A percentile compares a stretch with the other conserved stretches of the same genome.
phyloP scores from a whole-genome alignment of 1,140 invertebrate species.

The Anthonomus grandis region DNA sequence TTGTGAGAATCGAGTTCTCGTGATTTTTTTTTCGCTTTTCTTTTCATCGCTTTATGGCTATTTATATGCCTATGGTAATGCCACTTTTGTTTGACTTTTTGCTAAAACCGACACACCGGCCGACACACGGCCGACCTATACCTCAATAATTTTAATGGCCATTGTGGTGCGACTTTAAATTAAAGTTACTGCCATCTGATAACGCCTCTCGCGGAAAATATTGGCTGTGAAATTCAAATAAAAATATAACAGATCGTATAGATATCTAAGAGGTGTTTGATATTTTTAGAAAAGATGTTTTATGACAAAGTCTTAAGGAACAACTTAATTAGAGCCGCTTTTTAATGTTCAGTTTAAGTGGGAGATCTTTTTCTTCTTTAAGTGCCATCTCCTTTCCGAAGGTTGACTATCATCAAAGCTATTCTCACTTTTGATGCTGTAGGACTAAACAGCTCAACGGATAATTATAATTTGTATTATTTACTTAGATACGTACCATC shows the following conservation, averaged over 20 bases:
- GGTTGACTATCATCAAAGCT: too few relatives aligned
- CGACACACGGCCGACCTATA: conserved; percentile 25
- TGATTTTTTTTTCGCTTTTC: conserved; percentile 38
- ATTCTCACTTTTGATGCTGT: too few relatives aligned
- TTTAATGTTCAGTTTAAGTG: too few relatives aligned
- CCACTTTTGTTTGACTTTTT: conserved; percentile 38
- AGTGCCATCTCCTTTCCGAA: too few relatives aligned
- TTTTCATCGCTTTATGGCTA: conserved; percentile 43
- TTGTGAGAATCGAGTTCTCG: conserved; percentile 41
- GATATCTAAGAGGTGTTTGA: too few relatives aligned
- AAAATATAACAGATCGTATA: conserved; percentile 11
- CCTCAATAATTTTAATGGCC: conserved; percentile 42
- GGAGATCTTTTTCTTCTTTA: too few relatives aligned
- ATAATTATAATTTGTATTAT: too few relatives aligned
- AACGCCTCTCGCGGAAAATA: conserved; percentile 11
- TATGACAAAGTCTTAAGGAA: too few relatives aligned
- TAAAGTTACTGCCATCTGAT: conserved; percentile 23
- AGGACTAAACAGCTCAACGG: too few relatives aligned
- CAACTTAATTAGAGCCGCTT: too few relatives aligned
- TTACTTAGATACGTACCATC: too few relatives aligned
- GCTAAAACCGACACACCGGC: conserved; percentile 28
- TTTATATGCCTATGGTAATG: conserved; percentile 46
- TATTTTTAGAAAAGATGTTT: too few relatives aligned
- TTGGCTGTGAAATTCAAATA: conserved; percentile 20
- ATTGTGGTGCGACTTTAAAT: conserved; percentile 29